Conservation (phyloP, 2,888 invertebrate species). For the Leptinotarsa tumamoca region DNA sequence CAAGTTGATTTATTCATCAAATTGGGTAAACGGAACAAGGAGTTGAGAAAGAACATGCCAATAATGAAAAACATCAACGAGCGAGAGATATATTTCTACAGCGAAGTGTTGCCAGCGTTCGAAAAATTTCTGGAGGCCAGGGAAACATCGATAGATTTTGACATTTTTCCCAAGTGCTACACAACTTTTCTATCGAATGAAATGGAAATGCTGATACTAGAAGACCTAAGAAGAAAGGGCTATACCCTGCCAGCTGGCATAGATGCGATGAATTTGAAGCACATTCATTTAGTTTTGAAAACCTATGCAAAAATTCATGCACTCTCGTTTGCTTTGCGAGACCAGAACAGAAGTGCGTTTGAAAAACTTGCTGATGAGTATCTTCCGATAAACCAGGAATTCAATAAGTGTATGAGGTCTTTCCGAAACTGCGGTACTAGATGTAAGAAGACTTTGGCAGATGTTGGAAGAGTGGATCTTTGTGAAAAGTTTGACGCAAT, state of each 20-base stretch:
- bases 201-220: conserved; percentile 33
- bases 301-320: conserved; percentile 44
- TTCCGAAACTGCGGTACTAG: conserved; percentile 4
- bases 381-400: neutral
- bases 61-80: conserved; percentile 25
- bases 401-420: neutral
- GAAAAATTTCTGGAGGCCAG: conserved; percentile 33
- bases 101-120: conserved; percentile 36
- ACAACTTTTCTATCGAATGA: conserved; percentile 23
- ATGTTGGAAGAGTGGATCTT: conserved; percentile 5
- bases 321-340: conserved; percentile 40
- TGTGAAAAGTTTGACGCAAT: conserved; percentile 17
- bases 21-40: conserved; percentile 31
- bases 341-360: conserved; percentile 34
- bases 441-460: conserved; percentile 14
- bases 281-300: conserved; percentile 31
- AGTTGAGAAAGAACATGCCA: neutral
- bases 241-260: conserved; percentile 33
- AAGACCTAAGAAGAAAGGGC: conserved; percentile 36
- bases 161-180: conserved; percentile 38
- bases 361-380: neutral
- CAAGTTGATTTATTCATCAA: conserved; percentile 40
- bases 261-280: conserved; percentile 32
- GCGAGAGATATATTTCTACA: conserved; percentile 38
- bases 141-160: neutral